These are phyloP conservation scores for Bubo blakistoni DNA, from an alignment of 2,113 vertebrate species.

Conservation along the genomic window DNA sequence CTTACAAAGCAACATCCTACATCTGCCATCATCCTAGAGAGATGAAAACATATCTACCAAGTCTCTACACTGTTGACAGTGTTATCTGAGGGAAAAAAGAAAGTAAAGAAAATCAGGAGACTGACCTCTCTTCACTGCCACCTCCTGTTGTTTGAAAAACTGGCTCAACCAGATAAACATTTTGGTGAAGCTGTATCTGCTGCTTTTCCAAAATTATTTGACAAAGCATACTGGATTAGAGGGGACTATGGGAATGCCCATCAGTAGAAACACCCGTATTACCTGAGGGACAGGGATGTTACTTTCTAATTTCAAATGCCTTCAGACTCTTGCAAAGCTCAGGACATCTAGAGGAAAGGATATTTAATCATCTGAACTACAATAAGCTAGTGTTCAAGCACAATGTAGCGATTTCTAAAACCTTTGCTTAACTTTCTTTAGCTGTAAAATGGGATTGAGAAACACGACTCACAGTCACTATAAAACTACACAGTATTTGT, in stretches of 20 bases:
- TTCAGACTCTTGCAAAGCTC: not conserved
- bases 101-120: not conserved
- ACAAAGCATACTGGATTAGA: not conserved
- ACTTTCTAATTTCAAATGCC: not conserved
- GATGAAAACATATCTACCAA: not conserved
- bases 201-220: not conserved
- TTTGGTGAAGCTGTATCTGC: not conserved
- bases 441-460: not conserved
- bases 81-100: not conserved
- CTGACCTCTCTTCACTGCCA: not conserved
- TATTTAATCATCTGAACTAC: not conserved
- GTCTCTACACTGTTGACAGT: not conserved
- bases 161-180: not conserved
- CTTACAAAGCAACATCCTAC: not conserved
- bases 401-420: not conserved
- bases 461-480: not conserved
- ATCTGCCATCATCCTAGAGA: not conserved
- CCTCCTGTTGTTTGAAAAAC: not conserved
- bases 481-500: not conserved
- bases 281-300: not conserved
- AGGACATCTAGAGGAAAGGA: not conserved
- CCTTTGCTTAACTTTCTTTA: not conserved
- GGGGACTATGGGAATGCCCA: not conserved
- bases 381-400: not conserved
- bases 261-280: not conserved